Conservation (phyloP, 2,797 vertebrate species). For the Karalla daura region DNA sequence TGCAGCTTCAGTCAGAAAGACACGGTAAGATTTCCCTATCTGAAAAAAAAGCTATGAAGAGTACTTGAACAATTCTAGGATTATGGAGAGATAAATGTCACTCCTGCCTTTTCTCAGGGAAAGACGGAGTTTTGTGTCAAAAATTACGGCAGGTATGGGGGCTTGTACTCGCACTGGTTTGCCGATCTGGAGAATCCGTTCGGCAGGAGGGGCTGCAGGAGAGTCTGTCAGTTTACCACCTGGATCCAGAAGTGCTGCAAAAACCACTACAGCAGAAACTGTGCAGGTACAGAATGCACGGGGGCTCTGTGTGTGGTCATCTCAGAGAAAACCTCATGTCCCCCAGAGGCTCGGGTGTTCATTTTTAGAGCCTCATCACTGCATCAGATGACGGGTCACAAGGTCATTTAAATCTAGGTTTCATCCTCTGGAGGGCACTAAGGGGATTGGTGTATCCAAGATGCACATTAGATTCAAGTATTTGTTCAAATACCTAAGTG, state of each 20-base stretch:
- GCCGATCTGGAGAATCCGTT: accelerated
- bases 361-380: not conserved
- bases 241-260: constrained; percentile 91
- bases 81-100: not conserved
- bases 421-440: not conserved
- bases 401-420: not conserved
- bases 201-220: constrained; percentile 76
- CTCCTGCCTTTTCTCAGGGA: constrained; percentile 52
- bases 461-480: not conserved
- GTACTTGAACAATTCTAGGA: not conserved
- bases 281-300: constrained; percentile 83
- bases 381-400: too few species aligned
- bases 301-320: not conserved
- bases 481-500: not conserved
- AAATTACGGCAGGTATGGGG: accelerated
- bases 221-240: constrained; percentile 73
- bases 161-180: accelerated
- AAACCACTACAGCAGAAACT: constrained; percentile 91
- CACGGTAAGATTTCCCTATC: constrained; percentile 70
- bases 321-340: not conserved
- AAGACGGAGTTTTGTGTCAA: not conserved
- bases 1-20: constrained; percentile 80
- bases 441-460: not conserved
- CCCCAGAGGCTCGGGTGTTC: not conserved
- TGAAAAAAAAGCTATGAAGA: not conserved